These are phyloP conservation scores for Acanthococcus lagerstroemiae DNA, from an alignment of 2,888 invertebrate genomes.

Conservation along the genomic window DNA sequence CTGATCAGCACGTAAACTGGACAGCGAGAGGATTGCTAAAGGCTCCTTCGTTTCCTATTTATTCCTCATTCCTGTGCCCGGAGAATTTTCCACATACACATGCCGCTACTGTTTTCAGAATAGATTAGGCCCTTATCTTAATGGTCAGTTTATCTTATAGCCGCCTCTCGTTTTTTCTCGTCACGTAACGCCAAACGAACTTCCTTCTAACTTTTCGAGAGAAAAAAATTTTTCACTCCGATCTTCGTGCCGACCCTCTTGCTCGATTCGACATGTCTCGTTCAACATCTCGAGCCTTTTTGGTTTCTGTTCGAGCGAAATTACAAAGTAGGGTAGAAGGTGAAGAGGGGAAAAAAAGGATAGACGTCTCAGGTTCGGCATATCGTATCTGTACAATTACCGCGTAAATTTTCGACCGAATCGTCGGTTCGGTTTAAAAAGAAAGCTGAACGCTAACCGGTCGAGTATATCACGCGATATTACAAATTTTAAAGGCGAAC, in stretches of 20 bases:
- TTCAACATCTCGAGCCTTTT: not conserved
- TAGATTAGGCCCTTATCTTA: slow-evolving; percentile 25
- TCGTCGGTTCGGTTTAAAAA: too few relatives aligned
- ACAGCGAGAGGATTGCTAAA: slow-evolving; percentile 24
- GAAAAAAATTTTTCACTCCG: slow-evolving; percentile 13
- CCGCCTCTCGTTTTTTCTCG: slow-evolving; percentile 15
- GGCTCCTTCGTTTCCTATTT: slow-evolving; percentile 20
- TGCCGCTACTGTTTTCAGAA: slow-evolving; percentile 24
- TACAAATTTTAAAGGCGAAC: slow-evolving; percentile 17
- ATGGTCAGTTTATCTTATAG: slow-evolving; percentile 27
- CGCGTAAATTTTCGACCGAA: too few relatives aligned
- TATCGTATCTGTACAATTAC: too few relatives aligned
- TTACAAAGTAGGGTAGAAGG: not conserved
- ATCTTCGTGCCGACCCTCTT: not conserved
- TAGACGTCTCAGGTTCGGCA: too few relatives aligned
- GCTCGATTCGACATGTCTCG: not conserved
- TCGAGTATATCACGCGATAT: slow-evolving; percentile 19
- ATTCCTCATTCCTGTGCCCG: slow-evolving; percentile 14
- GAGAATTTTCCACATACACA: slow-evolving; percentile 17
- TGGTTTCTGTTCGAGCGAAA: not conserved
- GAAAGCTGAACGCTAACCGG: too few relatives aligned
- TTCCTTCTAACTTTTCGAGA: slow-evolving; percentile 8
- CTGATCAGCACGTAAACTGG: slow-evolving; percentile 22
- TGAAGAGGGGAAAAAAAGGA: not conserved
- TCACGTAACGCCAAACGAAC: slow-evolving; percentile 26